Percentiles rank a stretch among this genome's conserved stretches.
phyloP scores from a whole-genome alignment of 2,888 invertebrate genomes.

The Drosophila tanythrix region DNA sequence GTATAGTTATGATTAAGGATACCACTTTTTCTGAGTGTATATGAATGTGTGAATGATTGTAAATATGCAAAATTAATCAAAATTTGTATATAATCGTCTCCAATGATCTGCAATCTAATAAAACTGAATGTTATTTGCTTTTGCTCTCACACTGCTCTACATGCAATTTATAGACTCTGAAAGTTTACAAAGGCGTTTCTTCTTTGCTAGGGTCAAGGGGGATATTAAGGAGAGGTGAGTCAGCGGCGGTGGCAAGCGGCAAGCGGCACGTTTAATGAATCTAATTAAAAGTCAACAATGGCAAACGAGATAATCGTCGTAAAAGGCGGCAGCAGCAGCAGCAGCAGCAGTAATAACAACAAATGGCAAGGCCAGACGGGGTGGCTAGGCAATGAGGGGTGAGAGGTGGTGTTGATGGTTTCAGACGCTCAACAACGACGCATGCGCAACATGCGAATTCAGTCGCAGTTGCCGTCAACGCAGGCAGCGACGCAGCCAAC shows the following conservation, averaged over 20 bases:
- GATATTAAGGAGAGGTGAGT: slow-evolving; percentile 13
- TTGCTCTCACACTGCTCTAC: neutral
- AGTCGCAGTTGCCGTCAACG: slow-evolving; percentile 33
- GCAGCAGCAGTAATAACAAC: slow-evolving; percentile 16
- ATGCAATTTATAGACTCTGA: neutral
- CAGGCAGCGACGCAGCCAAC: slow-evolving; percentile 44
- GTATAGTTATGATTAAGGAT: neutral
- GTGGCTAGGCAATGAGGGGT: slow-evolving; percentile 11
- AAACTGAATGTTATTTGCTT: neutral
- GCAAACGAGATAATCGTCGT: slow-evolving; percentile 77
- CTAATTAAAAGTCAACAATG: slow-evolving; percentile 83
- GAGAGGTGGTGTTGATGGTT: slow-evolving; percentile 28
- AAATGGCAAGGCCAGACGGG: slow-evolving; percentile 20
- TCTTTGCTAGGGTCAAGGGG: neutral
- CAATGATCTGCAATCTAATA: neutral
- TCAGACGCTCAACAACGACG: slow-evolving; percentile 52
- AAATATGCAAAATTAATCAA: neutral
- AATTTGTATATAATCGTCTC: neutral
- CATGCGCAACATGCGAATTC: slow-evolving; percentile 70
- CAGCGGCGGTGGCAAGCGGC: slow-evolving; percentile 31
- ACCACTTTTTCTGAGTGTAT: neutral
- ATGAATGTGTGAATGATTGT: neutral
- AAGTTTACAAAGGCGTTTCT: slow-evolving; percentile 9
- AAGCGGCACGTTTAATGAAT: slow-evolving; percentile 81
- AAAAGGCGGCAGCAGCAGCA: slow-evolving; percentile 44